Base-by-base conservation (phyloP, 2,113 vertebrate genomes). In the Nanger granti region DNA sequence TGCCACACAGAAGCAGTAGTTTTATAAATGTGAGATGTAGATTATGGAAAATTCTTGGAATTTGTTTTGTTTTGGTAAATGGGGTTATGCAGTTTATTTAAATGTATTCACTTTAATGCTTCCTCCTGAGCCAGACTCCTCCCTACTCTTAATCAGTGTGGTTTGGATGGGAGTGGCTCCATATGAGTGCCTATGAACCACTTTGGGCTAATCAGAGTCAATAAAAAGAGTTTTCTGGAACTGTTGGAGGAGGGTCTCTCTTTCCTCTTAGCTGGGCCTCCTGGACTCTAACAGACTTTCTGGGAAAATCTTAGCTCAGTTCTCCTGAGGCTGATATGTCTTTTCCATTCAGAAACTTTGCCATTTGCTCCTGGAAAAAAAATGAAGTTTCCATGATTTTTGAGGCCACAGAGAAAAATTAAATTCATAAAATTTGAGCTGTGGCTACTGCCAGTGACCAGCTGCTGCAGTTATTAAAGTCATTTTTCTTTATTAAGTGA, bases 401-500 rank as follows among this genome's bases (percentile, higher is more conserved):
- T 87, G n/a, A 95, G 82, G 88, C 73, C 89, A 93, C 62, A 93
- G 87, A 93, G 91, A 97, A 94, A 97, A 97, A 98, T 97, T 95
- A 93, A 62, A 82, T 97, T 98, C 54, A 98, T 98, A 97, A 98
- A 97, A 96, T 34, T 22, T 87, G 95, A 92, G 60, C 90, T 87
- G 84, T 87, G 44, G 69, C 64, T 91, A 62, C 82, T 97, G 49
- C n/a, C 88, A 80, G 83, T 92, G 90, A 97, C 82, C 41, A 93
- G 44, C 83, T 97, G 37, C 54, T 91, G 90, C 86, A 37, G 73
- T 97, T 98, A 98, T 98, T 98, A 97, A 97, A 97, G 89, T 87
- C 92, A 98, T 97, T 97, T 98, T 98, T 98, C 97, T 96, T 20
- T 85, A 93, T 97, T 96, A 97, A 97, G 85, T 93, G 57, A 94